These are phyloP conservation scores for Brienomyrus longianalis DNA, from an alignment of 2,113 vertebrate genomes.

Conservation along the genomic window DNA sequence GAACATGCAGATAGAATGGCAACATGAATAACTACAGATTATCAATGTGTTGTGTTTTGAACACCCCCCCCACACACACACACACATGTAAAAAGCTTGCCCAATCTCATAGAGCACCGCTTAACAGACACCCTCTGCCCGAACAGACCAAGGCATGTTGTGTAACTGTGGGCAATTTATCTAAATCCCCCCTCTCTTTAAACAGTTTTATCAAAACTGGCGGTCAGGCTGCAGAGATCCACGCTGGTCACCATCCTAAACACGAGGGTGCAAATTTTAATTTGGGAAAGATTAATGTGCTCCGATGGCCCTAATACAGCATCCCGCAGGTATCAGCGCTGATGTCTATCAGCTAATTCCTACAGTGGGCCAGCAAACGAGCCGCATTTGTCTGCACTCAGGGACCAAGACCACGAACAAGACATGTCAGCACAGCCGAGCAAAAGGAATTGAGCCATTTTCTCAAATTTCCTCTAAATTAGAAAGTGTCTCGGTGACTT, in stretches of 20 bases:
- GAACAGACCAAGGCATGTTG: constrained; percentile 56
- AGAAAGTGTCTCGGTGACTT: constrained; percentile 57
- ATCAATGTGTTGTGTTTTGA: constrained; percentile 46
- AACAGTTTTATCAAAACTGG: constrained; percentile 97
- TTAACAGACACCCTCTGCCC: constrained; percentile 34
- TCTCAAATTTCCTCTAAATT: constrained; percentile 78
- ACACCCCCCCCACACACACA: constrained; percentile 22
- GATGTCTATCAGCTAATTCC: constrained; percentile 83
- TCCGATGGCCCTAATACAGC: constrained; percentile 72
- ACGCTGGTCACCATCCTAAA: constrained; percentile 89
- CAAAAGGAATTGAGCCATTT: constrained; percentile 67
- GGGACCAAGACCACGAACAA: constrained; percentile 49
- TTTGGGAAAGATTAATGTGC: constrained; percentile 98
- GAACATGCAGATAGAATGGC: constrained; percentile 53
- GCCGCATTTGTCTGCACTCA: constrained; percentile 60
- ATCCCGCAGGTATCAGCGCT: constrained; percentile 74
- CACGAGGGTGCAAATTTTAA: constrained; percentile 84
- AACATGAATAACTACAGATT: constrained; percentile 54
- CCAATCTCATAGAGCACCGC: constrained; percentile 43
- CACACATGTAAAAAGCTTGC: constrained; percentile 55
- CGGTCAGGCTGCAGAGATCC: constrained; percentile 78
- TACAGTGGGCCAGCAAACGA: constrained; percentile 62
- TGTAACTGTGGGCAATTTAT: constrained; percentile 76
- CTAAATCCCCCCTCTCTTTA: constrained; percentile 91
- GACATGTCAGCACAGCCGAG: constrained; percentile 48